These are phyloP conservation scores for Eurypyga helias DNA, from an alignment of 2,113 vertebrate species.

Conservation along the genomic window DNA sequence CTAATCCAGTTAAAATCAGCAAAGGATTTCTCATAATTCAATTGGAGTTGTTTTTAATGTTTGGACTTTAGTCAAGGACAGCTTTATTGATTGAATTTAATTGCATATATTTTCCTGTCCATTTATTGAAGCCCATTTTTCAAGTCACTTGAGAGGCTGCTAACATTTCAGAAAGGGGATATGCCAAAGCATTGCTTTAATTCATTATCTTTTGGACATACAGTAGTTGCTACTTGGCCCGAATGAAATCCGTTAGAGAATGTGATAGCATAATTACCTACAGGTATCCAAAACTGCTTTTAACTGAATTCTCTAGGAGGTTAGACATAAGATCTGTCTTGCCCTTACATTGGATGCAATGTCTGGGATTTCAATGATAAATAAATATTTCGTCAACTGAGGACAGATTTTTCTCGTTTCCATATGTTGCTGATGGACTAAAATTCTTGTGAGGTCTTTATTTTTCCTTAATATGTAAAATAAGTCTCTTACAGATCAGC, in stretches of 20 bases:
- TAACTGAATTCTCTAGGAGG: conserved; percentile 64
- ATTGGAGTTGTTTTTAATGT: conserved; percentile 74
- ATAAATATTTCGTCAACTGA: conserved; percentile 54
- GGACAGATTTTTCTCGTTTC: conserved; percentile 46
- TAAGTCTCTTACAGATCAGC: neutral
- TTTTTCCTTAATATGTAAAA: conserved; percentile 3
- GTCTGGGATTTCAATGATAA: conserved; percentile 62
- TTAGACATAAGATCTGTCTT: conserved; percentile 60
- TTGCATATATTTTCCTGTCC: conserved; percentile 80
- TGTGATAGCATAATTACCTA: conserved; percentile 80
- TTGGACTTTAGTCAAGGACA: conserved; percentile 78
- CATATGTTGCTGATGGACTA: neutral
- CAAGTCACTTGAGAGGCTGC: conserved; percentile 77
- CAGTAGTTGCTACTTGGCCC: conserved; percentile 74
- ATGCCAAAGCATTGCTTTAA: conserved; percentile 79
- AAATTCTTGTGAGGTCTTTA: conserved; percentile 44
- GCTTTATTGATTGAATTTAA: conserved; percentile 80
- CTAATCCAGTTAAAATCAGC: conserved; percentile 75
- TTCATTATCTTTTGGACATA: conserved; percentile 82
- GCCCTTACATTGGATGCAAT: conserved; percentile 56
- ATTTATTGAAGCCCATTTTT: conserved; percentile 76
- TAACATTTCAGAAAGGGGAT: conserved; percentile 80
- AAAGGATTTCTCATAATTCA: conserved; percentile 77
- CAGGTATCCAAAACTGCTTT: conserved; percentile 75
- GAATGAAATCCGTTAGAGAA: conserved; percentile 79